Base-by-base conservation (phyloP, 2,113 vertebrate genomes). In the Ictidomys tridecemlineatus region DNA sequence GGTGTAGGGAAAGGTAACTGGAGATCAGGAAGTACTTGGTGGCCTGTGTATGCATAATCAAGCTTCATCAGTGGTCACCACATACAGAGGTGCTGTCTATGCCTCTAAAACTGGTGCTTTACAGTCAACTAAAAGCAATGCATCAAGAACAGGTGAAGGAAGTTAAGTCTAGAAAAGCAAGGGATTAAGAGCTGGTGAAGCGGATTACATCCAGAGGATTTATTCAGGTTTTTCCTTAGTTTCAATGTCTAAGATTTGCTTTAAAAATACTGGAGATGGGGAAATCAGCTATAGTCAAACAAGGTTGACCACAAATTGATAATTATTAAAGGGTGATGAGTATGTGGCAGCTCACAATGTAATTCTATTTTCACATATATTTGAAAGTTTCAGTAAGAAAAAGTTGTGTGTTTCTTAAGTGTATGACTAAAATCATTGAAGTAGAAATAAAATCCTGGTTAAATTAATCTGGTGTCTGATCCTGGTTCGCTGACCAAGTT, bases 301-400 rank as follows among this genome's bases (percentile, higher is more conserved):
- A 53, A 84, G 18, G 12, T 16, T 42, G n/a, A 11, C 9, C 32
- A 32, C 26, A 53, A 69, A 73, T 16, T 11, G 24, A 85, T 70
- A 17, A 80, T 69, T 79, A 30, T 30, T 28, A 30, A 74, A 93
- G 45, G 4, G 13, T 78, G 42, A 56, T 67, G 30, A 39, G 3
- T 76, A 63, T 7, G 7, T 20, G 14, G 12, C 20, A 11, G 34
- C 17, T 84, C 22, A 18, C n/a, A 16, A 56, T 37, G 80, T 77
- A 87, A 87, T 34, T 91, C 18, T 91, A 2, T 85, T 45, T 91
- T 48, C 48, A 39, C 42, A 34, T 56, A n/a, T 82, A n/a, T 58
- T 87, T 96, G n/a, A 26, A 65, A 51, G 91, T 85, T 73, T 90
- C 90, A 72, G 2, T 82, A 78, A 84, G 84, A 73, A 58, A 32